A percentile compares a stretch with the other conserved stretches of the same genome.
Conservation (phyloP, 2,797 vertebrate genomes). For the Squalus acanthias region DNA sequence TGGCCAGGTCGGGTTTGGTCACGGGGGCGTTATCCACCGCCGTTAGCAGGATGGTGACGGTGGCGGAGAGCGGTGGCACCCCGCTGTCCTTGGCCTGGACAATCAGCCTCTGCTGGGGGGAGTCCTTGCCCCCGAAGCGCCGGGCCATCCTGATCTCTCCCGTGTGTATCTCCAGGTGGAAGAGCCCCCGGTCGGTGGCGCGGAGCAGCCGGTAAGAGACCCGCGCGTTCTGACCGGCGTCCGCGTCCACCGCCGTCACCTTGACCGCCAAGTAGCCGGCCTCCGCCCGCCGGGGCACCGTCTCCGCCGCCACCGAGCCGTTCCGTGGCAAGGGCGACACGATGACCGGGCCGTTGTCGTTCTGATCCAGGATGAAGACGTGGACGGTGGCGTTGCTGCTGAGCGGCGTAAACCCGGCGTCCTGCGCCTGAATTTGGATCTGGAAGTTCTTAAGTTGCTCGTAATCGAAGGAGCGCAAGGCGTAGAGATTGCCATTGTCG, state of each 20-base stretch:
- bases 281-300: neutral
- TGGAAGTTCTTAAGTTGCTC: conserved; percentile 5
- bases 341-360: conserved; percentile 34
- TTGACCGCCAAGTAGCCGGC: neutral
- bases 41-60: conserved; percentile 9
- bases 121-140: neutral
- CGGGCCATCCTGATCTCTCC: conserved; percentile 26
- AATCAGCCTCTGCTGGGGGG: neutral
- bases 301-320: conserved; percentile 17
- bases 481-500: neutral
- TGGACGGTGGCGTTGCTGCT: conserved; percentile 9
- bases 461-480: conserved; percentile 20
- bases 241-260: conserved; percentile 37
- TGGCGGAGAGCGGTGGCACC: conserved; percentile 17
- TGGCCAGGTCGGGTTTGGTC: conserved; percentile 71
- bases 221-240: conserved; percentile 16
- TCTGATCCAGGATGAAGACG: conserved; percentile 27
- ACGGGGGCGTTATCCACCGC: conserved; percentile 57
- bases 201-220: conserved; percentile 19
- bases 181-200: neutral
- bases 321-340: neutral
- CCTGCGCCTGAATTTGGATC: neutral
- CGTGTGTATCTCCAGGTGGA: neutral
- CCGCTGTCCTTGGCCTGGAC: conserved; percentile 25
- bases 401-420: conserved; percentile 13